Conservation (phyloP, 1,140 invertebrate genomes). For the Drosophila pectinifera region DNA sequence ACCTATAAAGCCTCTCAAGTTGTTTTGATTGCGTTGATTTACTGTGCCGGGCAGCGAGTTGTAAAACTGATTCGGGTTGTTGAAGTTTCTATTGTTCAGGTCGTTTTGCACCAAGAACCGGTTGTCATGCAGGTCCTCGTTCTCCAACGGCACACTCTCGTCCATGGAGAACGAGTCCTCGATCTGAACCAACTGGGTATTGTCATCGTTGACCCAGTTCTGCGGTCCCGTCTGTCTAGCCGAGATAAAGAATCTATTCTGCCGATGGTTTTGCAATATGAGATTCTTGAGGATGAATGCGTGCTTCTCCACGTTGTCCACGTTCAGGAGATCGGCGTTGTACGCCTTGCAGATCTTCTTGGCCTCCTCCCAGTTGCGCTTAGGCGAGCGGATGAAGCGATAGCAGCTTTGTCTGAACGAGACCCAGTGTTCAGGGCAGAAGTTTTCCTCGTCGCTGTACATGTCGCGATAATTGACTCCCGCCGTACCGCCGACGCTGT, state of each 20-base stretch:
- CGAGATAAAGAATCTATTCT: slow-evolving; percentile 94
- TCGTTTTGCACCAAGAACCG: slow-evolving; percentile 77
- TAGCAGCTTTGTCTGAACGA: slow-evolving; percentile 92
- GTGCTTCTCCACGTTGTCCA: slow-evolving; percentile 94
- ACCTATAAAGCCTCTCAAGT: slow-evolving; percentile 75
- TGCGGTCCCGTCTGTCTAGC: slow-evolving; percentile 90
- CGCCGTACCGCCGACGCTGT: slow-evolving; percentile 27
- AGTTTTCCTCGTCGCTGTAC: slow-evolving; percentile 77
- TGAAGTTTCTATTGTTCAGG: slow-evolving; percentile 69
- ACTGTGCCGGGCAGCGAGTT: slow-evolving; percentile 84
- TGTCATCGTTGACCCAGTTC: slow-evolving; percentile 95
- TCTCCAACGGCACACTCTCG: slow-evolving; percentile 69
- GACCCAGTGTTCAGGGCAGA: slow-evolving; percentile 93
- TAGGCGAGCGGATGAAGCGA: slow-evolving; percentile 94
- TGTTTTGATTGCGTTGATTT: slow-evolving; percentile 78
- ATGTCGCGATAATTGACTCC: slow-evolving; percentile 59
- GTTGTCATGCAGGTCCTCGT: slow-evolving; percentile 80
- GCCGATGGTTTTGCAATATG: slow-evolving; percentile 92
- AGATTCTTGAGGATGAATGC: slow-evolving; percentile 92
- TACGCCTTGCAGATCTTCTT: slow-evolving; percentile 92
- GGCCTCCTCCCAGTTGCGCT: slow-evolving; percentile 91
- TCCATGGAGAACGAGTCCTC: slow-evolving; percentile 92
- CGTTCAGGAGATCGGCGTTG: slow-evolving; percentile 91
- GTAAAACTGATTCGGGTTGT: slow-evolving; percentile 84
- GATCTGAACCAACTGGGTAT: slow-evolving; percentile 90